Evolutionary conservation across 2,888 invertebrate species (phyloP).

Genomic region (Archips xylosteana): DNA sequence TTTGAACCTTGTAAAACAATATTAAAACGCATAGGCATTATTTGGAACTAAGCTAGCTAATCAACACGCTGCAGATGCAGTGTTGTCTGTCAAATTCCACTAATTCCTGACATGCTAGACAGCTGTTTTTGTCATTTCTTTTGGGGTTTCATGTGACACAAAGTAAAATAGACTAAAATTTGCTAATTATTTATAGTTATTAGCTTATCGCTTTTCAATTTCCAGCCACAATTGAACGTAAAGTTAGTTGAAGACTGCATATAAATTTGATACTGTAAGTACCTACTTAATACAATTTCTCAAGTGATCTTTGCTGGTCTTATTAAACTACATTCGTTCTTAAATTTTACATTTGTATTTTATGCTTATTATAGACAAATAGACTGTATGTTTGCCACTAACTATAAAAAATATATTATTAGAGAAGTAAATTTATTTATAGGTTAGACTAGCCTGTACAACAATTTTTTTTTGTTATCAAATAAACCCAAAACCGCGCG

Average conservation of each 20-base stretch:
- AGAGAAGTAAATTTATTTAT: neutral
- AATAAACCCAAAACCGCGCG: too few relatives aligned
- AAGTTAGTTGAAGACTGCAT: neutral
- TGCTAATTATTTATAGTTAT: neutral
- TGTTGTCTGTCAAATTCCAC: neutral
- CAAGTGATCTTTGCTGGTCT: neutral
- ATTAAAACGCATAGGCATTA: neutral
- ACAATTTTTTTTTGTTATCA: neutral
- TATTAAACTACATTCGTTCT: neutral
- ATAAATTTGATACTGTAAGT: neutral
- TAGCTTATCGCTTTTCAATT: neutral
- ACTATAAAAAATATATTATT: neutral
- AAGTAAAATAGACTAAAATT: neutral
- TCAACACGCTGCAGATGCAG: neutral
- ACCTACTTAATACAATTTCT: neutral
- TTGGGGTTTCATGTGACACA: neutral
- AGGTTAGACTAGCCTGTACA: neutral
- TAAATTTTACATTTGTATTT: neutral
- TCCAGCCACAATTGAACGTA: neutral
- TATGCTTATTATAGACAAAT: neutral
- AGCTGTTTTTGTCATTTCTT: conserved; percentile 10
- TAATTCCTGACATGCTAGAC: neutral
- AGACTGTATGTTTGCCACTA: neutral
- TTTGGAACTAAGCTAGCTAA: neutral
- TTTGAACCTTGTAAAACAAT: too few relatives aligned